Percentiles rank a stretch among this genome's conserved stretches.
Conservation (phyloP, 2,888 invertebrate species). For the Phyllotreta striolata region DNA sequence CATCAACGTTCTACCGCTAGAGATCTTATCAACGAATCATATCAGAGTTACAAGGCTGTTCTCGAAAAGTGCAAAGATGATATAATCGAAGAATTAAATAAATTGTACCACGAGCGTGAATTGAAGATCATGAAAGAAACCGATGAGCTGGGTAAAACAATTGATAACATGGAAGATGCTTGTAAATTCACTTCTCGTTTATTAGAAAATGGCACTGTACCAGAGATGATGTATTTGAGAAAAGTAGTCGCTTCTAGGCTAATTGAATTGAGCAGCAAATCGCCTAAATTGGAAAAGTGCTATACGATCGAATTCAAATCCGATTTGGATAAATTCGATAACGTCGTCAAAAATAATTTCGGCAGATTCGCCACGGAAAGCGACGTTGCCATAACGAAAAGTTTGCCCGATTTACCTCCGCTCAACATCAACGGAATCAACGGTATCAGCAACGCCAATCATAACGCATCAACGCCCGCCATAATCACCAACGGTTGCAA, state of each 20-base stretch:
- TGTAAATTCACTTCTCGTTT: constrained; percentile 85
- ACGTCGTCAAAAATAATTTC: constrained; percentile 71
- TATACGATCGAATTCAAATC: constrained; percentile 84
- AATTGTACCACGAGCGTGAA: constrained; percentile 84
- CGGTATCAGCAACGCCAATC: constrained; percentile 30
- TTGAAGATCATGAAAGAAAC: constrained; percentile 89
- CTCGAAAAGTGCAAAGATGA: constrained; percentile 83
- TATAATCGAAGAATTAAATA: constrained; percentile 75
- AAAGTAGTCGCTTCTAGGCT: constrained; percentile 81
- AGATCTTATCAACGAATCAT: constrained; percentile 81
- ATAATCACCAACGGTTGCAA: constrained; percentile 54
- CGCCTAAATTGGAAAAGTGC: constrained; percentile 82
- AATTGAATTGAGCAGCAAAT: constrained; percentile 78
- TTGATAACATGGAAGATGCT: constrained; percentile 85
- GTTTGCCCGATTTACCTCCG: constrained; percentile 58
- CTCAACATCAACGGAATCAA: constrained; percentile 51
- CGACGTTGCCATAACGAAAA: constrained; percentile 47
- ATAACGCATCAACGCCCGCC: constrained; percentile 35
- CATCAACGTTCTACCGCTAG: constrained; percentile 87
- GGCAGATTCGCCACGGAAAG: constrained; percentile 76
- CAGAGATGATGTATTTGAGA: constrained; percentile 85
- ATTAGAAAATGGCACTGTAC: constrained; percentile 83
- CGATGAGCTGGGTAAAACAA: constrained; percentile 80
- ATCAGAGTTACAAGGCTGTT: constrained; percentile 80
- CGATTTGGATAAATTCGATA: constrained; percentile 80